These are phyloP conservation scores for Phalanger gymnotis DNA, from an alignment of 2,797 vertebrate species.

Conservation along the genomic window DNA sequence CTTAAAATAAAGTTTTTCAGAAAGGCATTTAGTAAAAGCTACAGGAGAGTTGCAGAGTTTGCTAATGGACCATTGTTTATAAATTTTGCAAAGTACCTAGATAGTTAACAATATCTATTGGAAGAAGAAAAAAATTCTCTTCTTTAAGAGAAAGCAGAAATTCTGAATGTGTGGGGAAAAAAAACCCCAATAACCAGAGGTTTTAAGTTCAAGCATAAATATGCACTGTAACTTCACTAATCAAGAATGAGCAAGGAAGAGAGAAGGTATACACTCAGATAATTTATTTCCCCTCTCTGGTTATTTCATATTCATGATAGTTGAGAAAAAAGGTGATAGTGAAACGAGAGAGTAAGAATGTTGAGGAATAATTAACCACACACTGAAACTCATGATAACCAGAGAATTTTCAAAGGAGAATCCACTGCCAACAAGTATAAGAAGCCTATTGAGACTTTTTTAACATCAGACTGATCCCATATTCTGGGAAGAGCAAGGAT, in stretches of 20 bases:
- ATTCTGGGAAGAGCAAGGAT: not conserved
- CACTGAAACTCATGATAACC: not conserved
- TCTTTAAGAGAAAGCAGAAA: not conserved
- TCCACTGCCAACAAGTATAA: not conserved
- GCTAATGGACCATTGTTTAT: not conserved
- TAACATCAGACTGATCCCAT: not conserved
- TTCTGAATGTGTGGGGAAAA: not conserved
- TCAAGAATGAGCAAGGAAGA: not conserved
- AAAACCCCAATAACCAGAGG: not conserved
- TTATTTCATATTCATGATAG: not conserved
- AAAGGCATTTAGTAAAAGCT: not conserved
- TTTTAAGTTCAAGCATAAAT: not conserved
- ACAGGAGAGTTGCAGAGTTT: not conserved
- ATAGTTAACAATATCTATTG: not conserved
- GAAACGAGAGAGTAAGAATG: not conserved
- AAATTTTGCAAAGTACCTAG: not conserved
- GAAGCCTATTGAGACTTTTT: not conserved
- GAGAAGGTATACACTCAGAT: not conserved
- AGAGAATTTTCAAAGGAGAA: not conserved
- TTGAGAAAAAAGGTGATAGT: not conserved
- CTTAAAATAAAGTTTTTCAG: not conserved
- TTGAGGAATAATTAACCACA: not conserved
- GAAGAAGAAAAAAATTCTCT: not conserved
- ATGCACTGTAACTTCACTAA: not conserved
- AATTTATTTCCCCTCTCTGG: not conserved